Evolutionary conservation across 2,113 vertebrate species (phyloP), one percentile per base, ranked within the genome.

Genomic region (Egretta garzetta): DNA sequence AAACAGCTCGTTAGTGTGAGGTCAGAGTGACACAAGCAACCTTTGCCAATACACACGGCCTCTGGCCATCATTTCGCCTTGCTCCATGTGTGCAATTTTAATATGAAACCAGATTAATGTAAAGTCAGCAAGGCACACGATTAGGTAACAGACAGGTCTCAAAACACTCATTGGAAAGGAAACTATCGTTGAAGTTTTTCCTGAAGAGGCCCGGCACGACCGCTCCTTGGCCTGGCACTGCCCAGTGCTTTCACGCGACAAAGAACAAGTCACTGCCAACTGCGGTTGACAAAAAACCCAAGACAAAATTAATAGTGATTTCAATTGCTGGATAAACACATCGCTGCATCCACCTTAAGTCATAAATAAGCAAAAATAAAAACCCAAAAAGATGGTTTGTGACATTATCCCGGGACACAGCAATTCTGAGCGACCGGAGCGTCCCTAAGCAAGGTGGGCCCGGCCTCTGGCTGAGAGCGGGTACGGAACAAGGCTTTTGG

Each of bases 231-330:
- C 64, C 68, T 28, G 68, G 50, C 45, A 27, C 1, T 4, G 11
- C 27, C 19, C 55, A 9, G 39, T 3, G 56, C 71, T 33, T 24
- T 39, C 16, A 33, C 0, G 0, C 4, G 47, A 56, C 45, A 56
- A 55, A 64, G 53, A 39, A 72, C 49, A 32, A 55, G 49, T 32
- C 26, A 6, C 20, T 22, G 3, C 9, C 5, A 17, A 14, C 20
- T 53, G 59, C 12, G 19, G n/a, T 7, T 30, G 33, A 60, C 27
- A 30, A 39, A 49, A 59, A 45, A 53, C 1, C 5, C 3, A 52
- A 10, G 39, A 76, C 5, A 64, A 60, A 81, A 37, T 10, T 12
- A 66, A n/a, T 0, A 24, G 68, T 2, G 18, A 66, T 47, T 32
- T 52, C 27, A 80, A 60, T 24, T n/a, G n/a, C n/a, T n/a, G n/a